phyloP scores from a whole-genome alignment of 2,113 vertebrate species.

The Dipodomys stephensi region DNA sequence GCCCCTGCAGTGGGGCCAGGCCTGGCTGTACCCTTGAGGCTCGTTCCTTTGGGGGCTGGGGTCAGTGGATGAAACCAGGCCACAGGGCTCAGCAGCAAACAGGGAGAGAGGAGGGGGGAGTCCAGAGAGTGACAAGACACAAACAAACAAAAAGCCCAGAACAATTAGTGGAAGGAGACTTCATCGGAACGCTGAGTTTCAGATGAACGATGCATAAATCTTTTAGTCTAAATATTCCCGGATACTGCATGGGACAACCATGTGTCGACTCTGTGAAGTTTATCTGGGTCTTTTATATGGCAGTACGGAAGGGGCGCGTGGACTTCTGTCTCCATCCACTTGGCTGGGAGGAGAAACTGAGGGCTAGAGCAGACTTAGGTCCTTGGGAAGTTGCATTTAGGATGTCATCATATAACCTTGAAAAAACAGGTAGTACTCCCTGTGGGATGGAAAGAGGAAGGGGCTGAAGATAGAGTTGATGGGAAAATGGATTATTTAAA shows the following conservation, averaged over 20 bases:
- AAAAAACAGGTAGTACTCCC: too few species aligned
- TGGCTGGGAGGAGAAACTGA: not conserved
- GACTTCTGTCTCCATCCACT: not conserved
- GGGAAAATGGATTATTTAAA: not conserved
- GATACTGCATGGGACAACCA: not conserved
- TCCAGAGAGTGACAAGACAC: too few species aligned
- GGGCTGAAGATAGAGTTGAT: not conserved
- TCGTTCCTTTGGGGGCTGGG: too few species aligned
- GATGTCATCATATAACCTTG: not conserved
- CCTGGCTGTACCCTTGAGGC: not conserved
- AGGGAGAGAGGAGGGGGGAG: not conserved
- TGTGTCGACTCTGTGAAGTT: not conserved
- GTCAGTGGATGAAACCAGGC: not conserved
- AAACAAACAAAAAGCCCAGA: not conserved
- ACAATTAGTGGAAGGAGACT: not conserved
- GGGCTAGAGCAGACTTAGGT: not conserved
- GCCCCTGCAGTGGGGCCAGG: not conserved
- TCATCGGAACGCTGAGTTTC: constrained; percentile 4
- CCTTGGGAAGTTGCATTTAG: not conserved
- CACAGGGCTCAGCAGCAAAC: not conserved
- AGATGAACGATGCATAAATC: not conserved
- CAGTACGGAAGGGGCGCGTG: not conserved
- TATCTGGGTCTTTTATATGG: not conserved
- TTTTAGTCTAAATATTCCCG: not conserved
- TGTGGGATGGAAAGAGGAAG: not conserved